Base-by-base conservation (phyloP, 2,888 invertebrate genomes). In the Lapara coniferarum region DNA sequence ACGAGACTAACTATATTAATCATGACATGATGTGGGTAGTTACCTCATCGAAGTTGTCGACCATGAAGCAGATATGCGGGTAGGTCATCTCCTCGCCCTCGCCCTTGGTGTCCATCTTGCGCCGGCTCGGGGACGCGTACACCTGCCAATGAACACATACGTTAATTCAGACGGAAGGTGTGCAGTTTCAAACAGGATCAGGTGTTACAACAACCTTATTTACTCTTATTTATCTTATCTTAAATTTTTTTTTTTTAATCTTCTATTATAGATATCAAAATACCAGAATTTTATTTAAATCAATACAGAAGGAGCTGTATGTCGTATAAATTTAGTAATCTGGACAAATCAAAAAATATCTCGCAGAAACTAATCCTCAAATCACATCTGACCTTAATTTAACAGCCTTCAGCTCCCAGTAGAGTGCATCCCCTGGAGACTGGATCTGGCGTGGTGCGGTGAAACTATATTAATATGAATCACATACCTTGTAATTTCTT, bases 61-160 rank as follows among this genome's bases (percentile, higher is more conserved):
- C 98, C 96, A 98, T 98, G 93, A 99, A 99, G 93, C 99, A 99
- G 82, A 99, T 98, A 94, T 99, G 98, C 2, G 99, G 99, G 93
- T 99, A 99, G 57, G 99, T 98, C 90, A 99, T 99, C 94, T 99
- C 99, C 90, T 99, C 99, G 69, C 97, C 96, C 83, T 99, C 99
- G 57, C 99, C 99, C 91, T 99, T 99, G 13, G 98, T 97, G 90
- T 99, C 98, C 98, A 99, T 99, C 91, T 98, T 96, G 84, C 99
- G 95, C 68, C 98, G 96, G 89, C 98, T 98, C 10, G 99, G 99
- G 63, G 99, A 99, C 30, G 99, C 99, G 93, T 99, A 99, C 56
- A 99, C 99, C 94, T 94, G 85, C n/a, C 12, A 46, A 19, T 16
- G n/a, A 19, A 63, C 63, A 46, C 63, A 19, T 16, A 12, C 19